phyloP scores from a whole-genome alignment of 2,113 vertebrate genomes.

The Dendrocopos noguchii region DNA sequence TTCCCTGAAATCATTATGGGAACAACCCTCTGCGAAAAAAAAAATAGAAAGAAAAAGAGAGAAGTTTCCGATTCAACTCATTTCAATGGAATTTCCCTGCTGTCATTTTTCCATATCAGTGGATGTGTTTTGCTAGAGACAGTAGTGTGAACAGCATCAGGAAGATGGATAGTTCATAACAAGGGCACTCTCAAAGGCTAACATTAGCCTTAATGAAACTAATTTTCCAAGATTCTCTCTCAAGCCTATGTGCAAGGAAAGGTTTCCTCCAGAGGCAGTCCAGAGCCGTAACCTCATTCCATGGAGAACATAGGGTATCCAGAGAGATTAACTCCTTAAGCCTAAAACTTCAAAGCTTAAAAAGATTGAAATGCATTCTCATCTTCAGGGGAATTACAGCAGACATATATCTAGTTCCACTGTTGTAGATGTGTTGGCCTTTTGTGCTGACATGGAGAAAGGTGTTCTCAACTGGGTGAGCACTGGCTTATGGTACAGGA shows the following conservation, averaged over 20 bases:
- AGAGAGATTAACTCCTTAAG: background rate
- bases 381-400: background rate
- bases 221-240: conserved; percentile 8
- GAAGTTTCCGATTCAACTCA: conserved; percentile 40
- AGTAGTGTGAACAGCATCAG: background rate
- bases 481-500: background rate
- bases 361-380: background rate
- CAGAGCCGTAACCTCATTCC: background rate
- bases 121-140: background rate
- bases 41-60: background rate
- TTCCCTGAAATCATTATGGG: conserved; percentile 33
- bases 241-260: background rate
- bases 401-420: background rate
- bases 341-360: background rate
- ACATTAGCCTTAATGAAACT: background rate
- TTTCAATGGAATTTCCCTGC: conserved; percentile 51
- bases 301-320: background rate
- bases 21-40: background rate
- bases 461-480: background rate
- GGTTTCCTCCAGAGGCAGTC: background rate
- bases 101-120: conserved; percentile 30
- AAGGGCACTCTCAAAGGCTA: background rate
- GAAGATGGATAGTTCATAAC: background rate
- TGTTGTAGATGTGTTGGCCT: background rate
- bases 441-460: background rate